Conservation (phyloP, 1,140 invertebrate genomes). For the Drosophila setifemur region DNA sequence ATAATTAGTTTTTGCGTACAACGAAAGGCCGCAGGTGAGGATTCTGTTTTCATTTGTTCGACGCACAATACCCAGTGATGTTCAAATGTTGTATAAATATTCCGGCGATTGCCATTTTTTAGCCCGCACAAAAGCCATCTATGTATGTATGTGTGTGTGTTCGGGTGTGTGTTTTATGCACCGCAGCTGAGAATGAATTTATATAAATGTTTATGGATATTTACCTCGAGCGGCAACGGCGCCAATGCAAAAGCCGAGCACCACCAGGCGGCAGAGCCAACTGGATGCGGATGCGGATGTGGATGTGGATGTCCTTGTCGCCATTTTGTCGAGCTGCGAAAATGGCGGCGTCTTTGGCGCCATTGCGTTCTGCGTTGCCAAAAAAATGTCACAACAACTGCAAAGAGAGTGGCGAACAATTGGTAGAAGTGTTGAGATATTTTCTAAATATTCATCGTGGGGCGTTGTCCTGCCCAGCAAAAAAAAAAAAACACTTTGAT, state of each 20-base stretch:
- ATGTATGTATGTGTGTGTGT: slow-evolving; percentile 1
- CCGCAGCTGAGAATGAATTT: slow-evolving; percentile 19
- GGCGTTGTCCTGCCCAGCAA: neutral
- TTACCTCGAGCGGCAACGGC: slow-evolving; percentile 68
- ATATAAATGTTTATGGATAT: slow-evolving; percentile 52
- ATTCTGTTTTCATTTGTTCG: slow-evolving; percentile 29
- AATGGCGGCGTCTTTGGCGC: slow-evolving; percentile 78
- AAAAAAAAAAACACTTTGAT: slow-evolving; percentile 48
- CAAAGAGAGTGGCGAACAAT: slow-evolving; percentile 37
- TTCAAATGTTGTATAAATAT: neutral
- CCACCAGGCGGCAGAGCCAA: slow-evolving; percentile 53
- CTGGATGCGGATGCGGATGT: slow-evolving; percentile 35
- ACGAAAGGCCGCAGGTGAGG: slow-evolving; percentile 45
- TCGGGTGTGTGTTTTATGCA: slow-evolving; percentile 19
- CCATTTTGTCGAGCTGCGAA: slow-evolving; percentile 72
- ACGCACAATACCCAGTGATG: neutral
- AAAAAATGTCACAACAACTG: slow-evolving; percentile 77
- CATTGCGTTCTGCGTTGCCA: slow-evolving; percentile 74
- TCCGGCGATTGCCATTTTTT: slow-evolving; percentile 11
- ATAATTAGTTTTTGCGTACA: slow-evolving; percentile 67
- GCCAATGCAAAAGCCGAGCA: slow-evolving; percentile 66
- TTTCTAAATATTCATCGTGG: slow-evolving; percentile 4
- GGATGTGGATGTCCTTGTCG: slow-evolving; percentile 53
- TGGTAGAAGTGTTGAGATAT: slow-evolving; percentile 57
- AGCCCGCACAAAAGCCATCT: slow-evolving; percentile 7